A percentile compares a stretch with the other conserved stretches of the same genome.
Conservation (phyloP, 64 coral and sea anemone species). For the Pocillopora verrucosa region DNA sequence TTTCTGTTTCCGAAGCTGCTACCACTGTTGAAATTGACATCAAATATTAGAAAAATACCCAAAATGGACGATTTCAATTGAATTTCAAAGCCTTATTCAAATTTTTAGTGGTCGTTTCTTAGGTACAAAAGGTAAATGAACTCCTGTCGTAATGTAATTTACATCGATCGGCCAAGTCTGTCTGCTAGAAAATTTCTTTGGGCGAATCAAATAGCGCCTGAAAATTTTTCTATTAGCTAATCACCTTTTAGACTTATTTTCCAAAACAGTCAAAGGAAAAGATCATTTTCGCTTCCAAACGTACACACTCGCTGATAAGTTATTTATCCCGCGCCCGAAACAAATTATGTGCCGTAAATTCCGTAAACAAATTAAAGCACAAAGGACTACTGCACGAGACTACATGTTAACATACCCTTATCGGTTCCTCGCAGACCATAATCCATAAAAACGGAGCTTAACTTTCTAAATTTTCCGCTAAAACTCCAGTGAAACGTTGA, state of each 20-base stretch:
- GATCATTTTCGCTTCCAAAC: not conserved
- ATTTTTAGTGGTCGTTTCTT: not conserved
- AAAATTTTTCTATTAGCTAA: not conserved
- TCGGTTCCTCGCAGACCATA: conserved; percentile 98
- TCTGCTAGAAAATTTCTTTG: not conserved
- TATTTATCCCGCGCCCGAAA: conserved; percentile 5
- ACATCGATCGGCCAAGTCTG: not conserved
- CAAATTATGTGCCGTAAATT: not conserved
- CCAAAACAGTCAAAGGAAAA: not conserved
- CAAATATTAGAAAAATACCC: too few species aligned
- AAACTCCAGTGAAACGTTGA: conserved; percentile 7
- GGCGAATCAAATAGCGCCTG: not conserved
- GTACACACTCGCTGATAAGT: not conserved
- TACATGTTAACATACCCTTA: conserved; percentile 80
- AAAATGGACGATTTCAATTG: not conserved
- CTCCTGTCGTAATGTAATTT: not conserved
- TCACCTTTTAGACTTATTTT: not conserved
- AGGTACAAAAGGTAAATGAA: not conserved
- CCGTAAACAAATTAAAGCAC: not conserved
- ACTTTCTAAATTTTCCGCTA: not conserved
- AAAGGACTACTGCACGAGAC: not conserved
- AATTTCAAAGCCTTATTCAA: not conserved
- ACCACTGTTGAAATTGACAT: too few species aligned
- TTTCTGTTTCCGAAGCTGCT: too few species aligned
- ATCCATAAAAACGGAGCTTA: conserved; percentile 64